Base-by-base conservation (phyloP, 2,797 vertebrate species). In the Hippopotamyrus pictus region DNA sequence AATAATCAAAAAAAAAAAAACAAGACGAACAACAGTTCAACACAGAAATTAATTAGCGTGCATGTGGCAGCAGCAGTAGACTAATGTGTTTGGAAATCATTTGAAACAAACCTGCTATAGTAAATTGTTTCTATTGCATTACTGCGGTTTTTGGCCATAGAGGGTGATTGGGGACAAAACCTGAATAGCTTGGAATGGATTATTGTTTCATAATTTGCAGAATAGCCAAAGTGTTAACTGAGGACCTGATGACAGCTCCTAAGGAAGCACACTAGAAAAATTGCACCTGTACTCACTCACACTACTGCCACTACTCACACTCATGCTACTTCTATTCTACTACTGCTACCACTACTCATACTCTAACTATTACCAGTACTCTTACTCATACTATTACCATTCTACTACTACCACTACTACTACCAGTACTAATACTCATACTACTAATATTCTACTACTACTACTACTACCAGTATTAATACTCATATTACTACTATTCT, bases 81-180 rank as follows among this genome's bases (percentile, higher is more conserved):
- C 93, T 87, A 92, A 91, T 92, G 92, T 94, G 84, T 87, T 89
- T 87, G 89, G 90, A 91, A 92, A 92, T 92, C 92, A 95, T 94
- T 94, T 91, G 92, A 93, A 94, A 93, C 90, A 91, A 91, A 94
- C 94, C 91, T 92, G 92, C 95, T 94, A 94, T 86, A 33, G 92
- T 93, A 94, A 94, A 94, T 91, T 90, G 92, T 92, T 92, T 94
- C 92, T 92, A 93, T 91, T 90, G 46, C 41, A 12, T 62, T 25
- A 25, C 59, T 89, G 84, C 25, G 33, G 86, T 76, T 37, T 41
- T 29, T 29, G 48, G 84, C 44, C 14, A 41, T 44, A 73, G 86
- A 89, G 33, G 84, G 62, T 57, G 73, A 54, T 57, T 89, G 69
- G n/a, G 84, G 48, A 89, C 22, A 87, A 51, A 85, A 46, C 51